These are phyloP conservation scores for Terebella lapidaria DNA, from an alignment of 2,888 invertebrate genomes.

Conservation along the genomic window DNA sequence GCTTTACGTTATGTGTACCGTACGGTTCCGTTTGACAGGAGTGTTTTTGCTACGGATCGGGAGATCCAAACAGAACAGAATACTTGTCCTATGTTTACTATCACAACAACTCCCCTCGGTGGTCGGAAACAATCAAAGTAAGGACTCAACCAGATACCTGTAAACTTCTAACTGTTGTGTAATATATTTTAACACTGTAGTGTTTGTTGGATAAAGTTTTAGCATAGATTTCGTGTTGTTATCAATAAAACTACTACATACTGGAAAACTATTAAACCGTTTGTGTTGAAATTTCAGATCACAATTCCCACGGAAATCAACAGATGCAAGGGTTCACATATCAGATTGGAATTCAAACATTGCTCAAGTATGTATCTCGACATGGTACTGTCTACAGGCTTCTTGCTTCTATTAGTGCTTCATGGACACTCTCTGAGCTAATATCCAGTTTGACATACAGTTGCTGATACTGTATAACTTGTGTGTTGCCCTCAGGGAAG, in stretches of 20 bases:
- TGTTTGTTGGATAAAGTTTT: too few species aligned
- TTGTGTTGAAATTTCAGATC: too few species aligned
- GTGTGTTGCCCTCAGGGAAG: conserved; percentile 60
- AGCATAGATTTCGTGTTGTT: too few species aligned
- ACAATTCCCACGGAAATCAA: conserved; percentile 64
- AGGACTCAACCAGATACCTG: too few species aligned
- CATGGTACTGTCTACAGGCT: background rate
- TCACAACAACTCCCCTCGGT: conserved; percentile 88
- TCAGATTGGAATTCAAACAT: conserved; percentile 85
- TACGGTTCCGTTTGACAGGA: too few species aligned
- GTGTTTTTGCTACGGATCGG: conserved; percentile 82
- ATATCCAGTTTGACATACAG: too few species aligned
- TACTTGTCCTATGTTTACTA: conserved; percentile 87
- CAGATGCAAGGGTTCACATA: conserved; percentile 57
- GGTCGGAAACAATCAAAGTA: conserved; percentile 70
- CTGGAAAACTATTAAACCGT: too few species aligned
- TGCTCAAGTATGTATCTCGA: conserved; percentile 68
- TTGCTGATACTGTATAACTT: too few species aligned
- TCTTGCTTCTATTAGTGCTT: background rate
- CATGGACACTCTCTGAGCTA: background rate
- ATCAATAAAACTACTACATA: too few species aligned
- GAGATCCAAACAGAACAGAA: conserved; percentile 61
- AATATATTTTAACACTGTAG: too few species aligned
- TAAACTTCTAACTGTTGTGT: too few species aligned
- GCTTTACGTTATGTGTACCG: too few species aligned